Conservation (phyloP, 2,888 invertebrate species). For the Rotaria socialis region DNA sequence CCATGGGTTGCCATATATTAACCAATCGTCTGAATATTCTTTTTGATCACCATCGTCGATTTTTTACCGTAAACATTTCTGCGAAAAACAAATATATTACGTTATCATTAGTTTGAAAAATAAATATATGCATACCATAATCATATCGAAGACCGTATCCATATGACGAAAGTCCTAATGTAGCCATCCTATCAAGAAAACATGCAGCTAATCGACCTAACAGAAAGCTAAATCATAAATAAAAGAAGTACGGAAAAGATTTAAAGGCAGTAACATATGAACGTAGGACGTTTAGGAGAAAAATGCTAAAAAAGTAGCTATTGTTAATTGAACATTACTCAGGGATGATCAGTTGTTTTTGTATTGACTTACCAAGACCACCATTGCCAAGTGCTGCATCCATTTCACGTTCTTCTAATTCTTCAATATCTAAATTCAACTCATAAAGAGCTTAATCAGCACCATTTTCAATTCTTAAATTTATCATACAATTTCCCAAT, state of each 20-base stretch:
- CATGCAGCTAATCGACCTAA: conserved; percentile 89
- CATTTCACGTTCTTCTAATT: conserved; percentile 90
- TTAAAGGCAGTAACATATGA: no score
- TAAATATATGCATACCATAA: conserved; percentile 67
- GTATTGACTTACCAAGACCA: conserved; percentile 67
- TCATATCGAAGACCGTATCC: conserved; percentile 98
- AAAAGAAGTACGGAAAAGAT: no score
- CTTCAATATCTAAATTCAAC: conserved; percentile 93
- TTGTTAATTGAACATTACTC: no score
- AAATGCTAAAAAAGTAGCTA: no score
- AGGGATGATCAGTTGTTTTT: no score
- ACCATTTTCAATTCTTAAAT: conserved; percentile 90
- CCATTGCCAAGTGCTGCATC: conserved; percentile 98
- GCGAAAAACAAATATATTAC: neutral
- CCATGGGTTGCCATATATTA: conserved; percentile 95
- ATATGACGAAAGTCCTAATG: conserved; percentile 93
- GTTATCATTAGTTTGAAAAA: neutral
- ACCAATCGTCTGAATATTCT: conserved; percentile 98
- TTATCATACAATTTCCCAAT: conserved; percentile 97
- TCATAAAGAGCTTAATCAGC: conserved; percentile 95
- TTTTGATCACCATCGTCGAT: conserved; percentile 88
- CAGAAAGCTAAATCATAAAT: neutral
- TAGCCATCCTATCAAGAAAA: conserved; percentile 98
- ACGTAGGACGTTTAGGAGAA: no score
- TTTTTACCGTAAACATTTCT: conserved; percentile 82